phyloP scores from a whole-genome alignment of 2,888 invertebrate species.

The Phytoseiulus persimilis region DNA sequence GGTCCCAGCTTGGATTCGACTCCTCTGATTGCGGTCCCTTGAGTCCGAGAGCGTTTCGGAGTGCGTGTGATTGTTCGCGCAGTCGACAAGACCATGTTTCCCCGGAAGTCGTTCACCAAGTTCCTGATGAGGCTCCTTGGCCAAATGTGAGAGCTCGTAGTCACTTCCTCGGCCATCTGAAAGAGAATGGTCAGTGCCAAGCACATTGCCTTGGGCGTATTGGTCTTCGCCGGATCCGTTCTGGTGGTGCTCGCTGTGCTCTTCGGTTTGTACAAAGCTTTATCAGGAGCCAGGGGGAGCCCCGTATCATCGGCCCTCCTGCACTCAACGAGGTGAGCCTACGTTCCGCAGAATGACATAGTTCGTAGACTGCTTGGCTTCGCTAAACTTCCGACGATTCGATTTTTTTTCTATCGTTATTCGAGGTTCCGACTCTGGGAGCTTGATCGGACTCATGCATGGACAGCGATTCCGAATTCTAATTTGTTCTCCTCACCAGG shows the following conservation, averaged over 20 bases:
- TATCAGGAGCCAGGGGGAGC: neutral
- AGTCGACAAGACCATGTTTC: neutral
- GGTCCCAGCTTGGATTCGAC: neutral
- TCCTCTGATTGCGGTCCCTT: neutral
- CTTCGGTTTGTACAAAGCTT: slow-evolving; percentile 19
- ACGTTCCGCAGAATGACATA: neutral
- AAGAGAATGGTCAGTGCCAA: slow-evolving; percentile 20
- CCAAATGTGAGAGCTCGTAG: neutral
- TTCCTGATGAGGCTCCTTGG: neutral
- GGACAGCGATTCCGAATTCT: neutral
- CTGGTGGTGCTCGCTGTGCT: slow-evolving; percentile 15
- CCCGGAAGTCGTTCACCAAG: neutral
- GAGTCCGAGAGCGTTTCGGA: too few species aligned
- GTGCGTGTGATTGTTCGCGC: neutral
- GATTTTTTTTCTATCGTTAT: too few species aligned
- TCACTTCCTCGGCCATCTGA: neutral
- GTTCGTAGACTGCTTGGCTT: too few species aligned
- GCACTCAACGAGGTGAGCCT: slow-evolving; percentile 13
- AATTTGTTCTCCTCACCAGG: neutral
- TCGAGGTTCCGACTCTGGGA: too few species aligned
- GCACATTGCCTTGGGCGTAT: slow-evolving; percentile 22
- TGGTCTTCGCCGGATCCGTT: slow-evolving; percentile 21
- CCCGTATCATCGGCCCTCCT: slow-evolving; percentile 16
- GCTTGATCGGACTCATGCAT: too few species aligned
- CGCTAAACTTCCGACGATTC: too few species aligned